phyloP scores from a whole-genome alignment of 2,888 invertebrate species.

The Acrobasis consociella region DNA sequence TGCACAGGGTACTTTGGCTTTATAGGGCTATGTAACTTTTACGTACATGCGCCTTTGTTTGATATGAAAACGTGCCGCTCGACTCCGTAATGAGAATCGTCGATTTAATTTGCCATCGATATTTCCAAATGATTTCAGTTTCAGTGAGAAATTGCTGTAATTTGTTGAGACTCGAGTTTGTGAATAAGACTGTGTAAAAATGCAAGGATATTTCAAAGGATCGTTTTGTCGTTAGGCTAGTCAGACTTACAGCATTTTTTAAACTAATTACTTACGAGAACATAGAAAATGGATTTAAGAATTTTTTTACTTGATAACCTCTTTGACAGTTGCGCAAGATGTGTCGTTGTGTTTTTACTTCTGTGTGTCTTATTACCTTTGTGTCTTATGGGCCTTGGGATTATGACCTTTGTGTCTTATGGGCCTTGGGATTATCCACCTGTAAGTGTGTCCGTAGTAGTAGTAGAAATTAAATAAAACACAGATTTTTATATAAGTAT shows the following conservation, averaged over 20 bases:
- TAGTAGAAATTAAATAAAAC: too few relatives aligned
- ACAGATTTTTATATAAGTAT: too few relatives aligned
- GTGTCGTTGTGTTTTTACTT: too few relatives aligned
- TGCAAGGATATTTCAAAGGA: neutral
- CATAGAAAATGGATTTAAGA: too few relatives aligned
- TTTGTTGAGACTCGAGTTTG: neutral
- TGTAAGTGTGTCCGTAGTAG: too few relatives aligned
- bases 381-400: too few relatives aligned
- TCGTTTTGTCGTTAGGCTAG: conserved; percentile 12
- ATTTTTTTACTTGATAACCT: too few relatives aligned
- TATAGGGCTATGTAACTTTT: conserved; percentile 18
- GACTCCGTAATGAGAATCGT: conserved; percentile 11
- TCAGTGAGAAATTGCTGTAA: conserved; percentile 16
- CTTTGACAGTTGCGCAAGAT: too few relatives aligned
- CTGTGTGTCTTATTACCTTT: too few relatives aligned
- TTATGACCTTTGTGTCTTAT: too few relatives aligned
- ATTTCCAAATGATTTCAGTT: conserved; percentile 15
- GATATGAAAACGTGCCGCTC: neutral
- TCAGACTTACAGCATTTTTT: neutral
- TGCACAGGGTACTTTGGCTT: conserved; percentile 14
- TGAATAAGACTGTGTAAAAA: conserved; percentile 10
- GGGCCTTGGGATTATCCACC: too few relatives aligned
- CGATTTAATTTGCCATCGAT: conserved; percentile 17
- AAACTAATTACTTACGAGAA: too few relatives aligned
- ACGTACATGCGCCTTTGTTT: conserved; percentile 21